phyloP scores from a whole-genome alignment of 1,140 invertebrate species.

The Neomicropteryx cornuta region DNA sequence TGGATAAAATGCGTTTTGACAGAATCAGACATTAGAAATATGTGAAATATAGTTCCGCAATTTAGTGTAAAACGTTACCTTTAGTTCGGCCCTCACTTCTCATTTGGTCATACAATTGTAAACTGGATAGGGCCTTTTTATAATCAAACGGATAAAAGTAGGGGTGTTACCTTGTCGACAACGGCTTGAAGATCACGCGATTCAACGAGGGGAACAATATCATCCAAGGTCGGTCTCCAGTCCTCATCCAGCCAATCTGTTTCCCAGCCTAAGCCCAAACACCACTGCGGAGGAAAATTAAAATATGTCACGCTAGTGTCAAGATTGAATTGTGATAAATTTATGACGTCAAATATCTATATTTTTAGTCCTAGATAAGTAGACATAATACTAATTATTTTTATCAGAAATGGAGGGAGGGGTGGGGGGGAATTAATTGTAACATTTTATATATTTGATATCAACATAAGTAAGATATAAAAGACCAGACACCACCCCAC shows the following conservation, averaged over 20 bases:
- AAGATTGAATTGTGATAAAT: slow-evolving; percentile 3
- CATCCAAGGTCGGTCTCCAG: slow-evolving; percentile 13
- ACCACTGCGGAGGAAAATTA: slow-evolving; percentile 11
- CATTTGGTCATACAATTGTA: neutral
- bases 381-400: too few relatives aligned
- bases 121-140: neutral
- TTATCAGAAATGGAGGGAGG: too few relatives aligned
- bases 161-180: slow-evolving; percentile 14
- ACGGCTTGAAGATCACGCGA: slow-evolving; percentile 13
- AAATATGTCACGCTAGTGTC: neutral
- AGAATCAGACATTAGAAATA: neutral
- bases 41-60: neutral
- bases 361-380: too few relatives aligned
- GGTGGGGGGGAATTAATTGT: too few relatives aligned
- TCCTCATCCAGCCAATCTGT: slow-evolving; percentile 11
- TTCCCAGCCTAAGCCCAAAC: slow-evolving; percentile 9
- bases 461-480: too few relatives aligned
- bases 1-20: too few relatives aligned
- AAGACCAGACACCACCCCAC: too few relatives aligned
- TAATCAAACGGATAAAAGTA: neutral
- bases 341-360: too few relatives aligned
- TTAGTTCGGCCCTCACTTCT: neutral
- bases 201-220: slow-evolving; percentile 11
- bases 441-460: too few relatives aligned
- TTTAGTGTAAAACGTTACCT: neutral